Evolutionary conservation across 2,888 invertebrate species (phyloP).

Genomic region (Noctua fimbriata): DNA sequence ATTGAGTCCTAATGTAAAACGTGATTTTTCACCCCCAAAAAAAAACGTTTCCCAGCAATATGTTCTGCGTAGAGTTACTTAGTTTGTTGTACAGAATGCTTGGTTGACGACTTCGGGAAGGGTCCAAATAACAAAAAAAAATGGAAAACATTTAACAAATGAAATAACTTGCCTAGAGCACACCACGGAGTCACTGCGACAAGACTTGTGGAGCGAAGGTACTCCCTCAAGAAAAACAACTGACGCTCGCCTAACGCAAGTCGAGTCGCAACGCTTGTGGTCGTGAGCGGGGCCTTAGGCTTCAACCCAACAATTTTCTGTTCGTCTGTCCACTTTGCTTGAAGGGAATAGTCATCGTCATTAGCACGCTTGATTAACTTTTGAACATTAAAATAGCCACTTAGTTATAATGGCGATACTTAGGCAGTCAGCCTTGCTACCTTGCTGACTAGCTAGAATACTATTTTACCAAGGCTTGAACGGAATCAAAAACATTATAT

Average conservation of each 20-base stretch:
- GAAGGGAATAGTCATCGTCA: constrained; percentile 43
- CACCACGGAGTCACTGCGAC: neutral
- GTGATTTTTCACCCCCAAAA: too few species aligned
- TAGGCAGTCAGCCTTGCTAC: neutral
- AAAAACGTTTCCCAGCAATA: too few species aligned
- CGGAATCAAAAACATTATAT: neutral
- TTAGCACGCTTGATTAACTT: constrained; percentile 45
- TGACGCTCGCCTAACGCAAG: neutral
- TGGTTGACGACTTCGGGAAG: too few species aligned
- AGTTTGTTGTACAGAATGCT: too few species aligned
- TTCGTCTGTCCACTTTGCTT: constrained; percentile 22
- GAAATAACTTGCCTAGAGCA: neutral
- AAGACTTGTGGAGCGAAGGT: neutral
- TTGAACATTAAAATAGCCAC: constrained; percentile 26
- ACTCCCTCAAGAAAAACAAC: neutral
- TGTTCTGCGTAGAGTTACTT: too few species aligned
- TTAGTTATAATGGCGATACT: constrained; percentile 14
- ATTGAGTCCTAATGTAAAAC: too few species aligned
- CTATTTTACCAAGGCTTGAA: neutral
- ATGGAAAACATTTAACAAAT: neutral
- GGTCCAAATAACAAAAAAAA: too few species aligned
- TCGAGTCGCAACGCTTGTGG: neutral
- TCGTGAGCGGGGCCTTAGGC: neutral
- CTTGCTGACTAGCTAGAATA: neutral
- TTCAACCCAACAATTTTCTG: constrained; percentile 27